These are phyloP conservation scores for Polymixis flavicincta DNA, from an alignment of 2,888 invertebrate species.

Conservation along the genomic window DNA sequence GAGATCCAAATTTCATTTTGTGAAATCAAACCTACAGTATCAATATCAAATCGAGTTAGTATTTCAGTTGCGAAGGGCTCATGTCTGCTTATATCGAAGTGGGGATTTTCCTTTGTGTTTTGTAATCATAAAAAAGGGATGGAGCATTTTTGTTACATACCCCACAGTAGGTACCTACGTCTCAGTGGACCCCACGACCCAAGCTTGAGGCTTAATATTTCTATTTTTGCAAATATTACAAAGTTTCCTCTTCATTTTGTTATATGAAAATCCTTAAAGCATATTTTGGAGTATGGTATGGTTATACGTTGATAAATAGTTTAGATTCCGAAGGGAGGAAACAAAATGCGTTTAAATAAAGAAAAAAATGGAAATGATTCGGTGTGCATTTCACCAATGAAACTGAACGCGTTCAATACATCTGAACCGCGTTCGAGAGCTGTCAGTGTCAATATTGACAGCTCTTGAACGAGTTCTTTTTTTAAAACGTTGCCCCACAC, in stretches of 20 bases:
- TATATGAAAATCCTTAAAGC: conserved; percentile 19
- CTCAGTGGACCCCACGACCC: conserved; percentile 58
- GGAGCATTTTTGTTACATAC: conserved; percentile 68
- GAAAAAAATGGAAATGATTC: background rate
- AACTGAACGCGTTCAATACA: no score
- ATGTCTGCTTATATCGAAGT: conserved; percentile 70
- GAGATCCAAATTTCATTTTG: background rate
- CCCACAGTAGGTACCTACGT: conserved; percentile 58
- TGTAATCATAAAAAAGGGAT: conserved; percentile 76
- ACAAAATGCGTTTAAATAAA: background rate
- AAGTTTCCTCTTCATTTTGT: background rate
- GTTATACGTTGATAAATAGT: conserved; percentile 15
- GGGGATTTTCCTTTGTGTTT: conserved; percentile 76
- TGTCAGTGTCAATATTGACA: no score
- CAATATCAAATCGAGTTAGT: conserved; percentile 56
- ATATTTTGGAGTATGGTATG: background rate
- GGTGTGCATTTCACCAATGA: no score
- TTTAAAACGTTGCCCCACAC: no score
- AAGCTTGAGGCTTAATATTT: conserved; percentile 52
- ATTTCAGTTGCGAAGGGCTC: conserved; percentile 36
- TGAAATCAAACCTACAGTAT: conserved; percentile 7
- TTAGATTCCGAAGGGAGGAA: background rate
- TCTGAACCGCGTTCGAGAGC: no score
- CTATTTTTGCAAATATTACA: conserved; percentile 42
- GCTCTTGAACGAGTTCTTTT: no score